Base-by-base conservation (phyloP, 2,113 vertebrate genomes). In the Morone saxatilis region DNA sequence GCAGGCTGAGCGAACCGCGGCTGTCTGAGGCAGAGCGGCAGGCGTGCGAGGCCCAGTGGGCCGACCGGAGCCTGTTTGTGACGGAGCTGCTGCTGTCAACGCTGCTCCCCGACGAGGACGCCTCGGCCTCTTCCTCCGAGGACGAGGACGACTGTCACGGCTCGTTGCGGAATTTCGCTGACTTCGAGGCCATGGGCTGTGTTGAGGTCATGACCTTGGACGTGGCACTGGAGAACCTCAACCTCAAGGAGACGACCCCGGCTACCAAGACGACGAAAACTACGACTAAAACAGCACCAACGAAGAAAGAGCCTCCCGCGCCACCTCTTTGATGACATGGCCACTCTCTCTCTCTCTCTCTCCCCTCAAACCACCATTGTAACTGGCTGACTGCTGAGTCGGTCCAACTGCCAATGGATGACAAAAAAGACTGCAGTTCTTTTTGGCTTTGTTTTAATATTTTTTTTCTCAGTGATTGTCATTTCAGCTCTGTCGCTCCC, bases 201-300 rank as follows among this genome's bases (percentile, higher is more conserved):
- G 97, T 99, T 94, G 98, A 99, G 96, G 98, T 99, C 96, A 99
- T 99, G 98, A 98, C 98, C 96, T 94, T 99, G 95, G 98, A 99
- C 95, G 97, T 99, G 97, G 98, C 98, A 89, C 96, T 99, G 97
- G 98, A 99, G 96, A 99, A 97, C 94, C 97, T 99, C 94, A 99
- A 99, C 96, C 97, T 99, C 94, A 99, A 97, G 96, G 98, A 99
- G 96, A 91, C 36, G 50, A 76, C 80, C 69, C 88, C 92, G 9
- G 25, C 89, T 2, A 75, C 85, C 70, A 92, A 91, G 84, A 88
- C 89, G 25, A 80, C 83, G 11, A 94, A 94, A 89, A 76, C 80
- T 0, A 85, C 87, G 94, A 91, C 96, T 96, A 93, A 93, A 84
- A 81, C 90, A 13, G 59, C 90, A 17, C 89, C 87, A 92, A 95